Conservation (phyloP, 2,797 vertebrate genomes). For the Rhinogobio ventralis region DNA sequence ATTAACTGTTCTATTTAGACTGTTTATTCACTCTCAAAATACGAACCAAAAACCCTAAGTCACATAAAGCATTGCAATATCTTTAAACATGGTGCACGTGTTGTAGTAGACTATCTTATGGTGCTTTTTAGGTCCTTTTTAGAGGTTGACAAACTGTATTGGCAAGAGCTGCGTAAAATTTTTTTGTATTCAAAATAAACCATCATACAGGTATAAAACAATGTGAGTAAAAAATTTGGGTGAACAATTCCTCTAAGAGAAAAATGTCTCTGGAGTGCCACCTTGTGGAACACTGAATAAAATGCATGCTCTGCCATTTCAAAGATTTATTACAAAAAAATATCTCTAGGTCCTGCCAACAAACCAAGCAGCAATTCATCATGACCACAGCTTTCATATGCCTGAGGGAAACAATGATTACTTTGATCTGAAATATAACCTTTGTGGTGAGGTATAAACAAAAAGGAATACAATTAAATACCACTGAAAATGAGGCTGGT, state of each 20-base stretch:
- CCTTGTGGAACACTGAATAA: slow-evolving; percentile 69
- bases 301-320: slow-evolving; percentile 36
- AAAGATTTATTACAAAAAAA: background rate
- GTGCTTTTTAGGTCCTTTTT: background rate
- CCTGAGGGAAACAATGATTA: slow-evolving; percentile 6
- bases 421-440: slow-evolving; percentile 16
- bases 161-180: background rate
- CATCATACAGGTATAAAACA: background rate
- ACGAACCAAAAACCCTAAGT: background rate
- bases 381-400: slow-evolving; percentile 13
- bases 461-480: background rate
- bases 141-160: background rate
- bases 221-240: background rate
- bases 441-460: background rate
- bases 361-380: slow-evolving; percentile 5
- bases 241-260: background rate
- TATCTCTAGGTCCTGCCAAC: background rate
- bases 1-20: background rate
- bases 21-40: background rate
- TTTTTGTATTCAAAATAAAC: no score
- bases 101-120: background rate
- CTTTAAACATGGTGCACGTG: background rate
- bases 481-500: background rate
- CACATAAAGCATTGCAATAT: background rate
- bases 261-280: slow-evolving; percentile 60